Evolutionary conservation across 2,888 invertebrate species (phyloP), one percentile per base, ranked within the genome.

Genomic region (Tenthredo mesomela): DNA sequence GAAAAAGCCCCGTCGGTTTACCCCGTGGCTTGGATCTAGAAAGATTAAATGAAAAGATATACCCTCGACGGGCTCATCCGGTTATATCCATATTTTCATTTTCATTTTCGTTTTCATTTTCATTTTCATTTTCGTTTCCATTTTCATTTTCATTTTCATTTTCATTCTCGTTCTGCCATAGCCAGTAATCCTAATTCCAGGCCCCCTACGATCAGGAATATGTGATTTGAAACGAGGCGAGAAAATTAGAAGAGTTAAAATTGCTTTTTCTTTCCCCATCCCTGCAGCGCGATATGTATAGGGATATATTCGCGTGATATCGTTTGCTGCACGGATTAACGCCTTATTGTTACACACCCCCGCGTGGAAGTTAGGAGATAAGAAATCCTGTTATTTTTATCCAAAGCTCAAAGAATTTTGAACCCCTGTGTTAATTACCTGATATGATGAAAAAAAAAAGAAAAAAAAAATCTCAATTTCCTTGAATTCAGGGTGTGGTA

Each of bases 21-120:
- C 43, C 71, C n/a, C 37, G 71, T 7, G 33, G 15, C 15, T 47
- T 7, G 77, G 18, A 77, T 29, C 50, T 50, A 33, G 77, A 50
- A 29, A 29, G 77, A 77, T 77, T 54, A 25, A 77, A 54, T 77
- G 77, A 77, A 75, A 75, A 77, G 77, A 77, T 77, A 29, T 50
- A 29, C 21, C n/a, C 50, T 25, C 54, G 25, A 25, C 50, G 33
- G 40, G 77, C 50, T 73, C 73, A 54, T 77, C 50, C 33, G 50
- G 77, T 50, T 43, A 43, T 43, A 73, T 21, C 29, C 77, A 50
- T 77, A 77, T 50, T 77, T 77, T 77, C 77, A 73, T 73, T 67
- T 33, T 67, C 29, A 33, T 67, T 67, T 67, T 67, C 21, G 2
- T 33, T 33, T 67, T 33, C 67, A 6, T 18, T 12, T 33, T 33